Base-by-base conservation (phyloP, 2,113 vertebrate species). In the Psammodynastes pulverulentus region DNA sequence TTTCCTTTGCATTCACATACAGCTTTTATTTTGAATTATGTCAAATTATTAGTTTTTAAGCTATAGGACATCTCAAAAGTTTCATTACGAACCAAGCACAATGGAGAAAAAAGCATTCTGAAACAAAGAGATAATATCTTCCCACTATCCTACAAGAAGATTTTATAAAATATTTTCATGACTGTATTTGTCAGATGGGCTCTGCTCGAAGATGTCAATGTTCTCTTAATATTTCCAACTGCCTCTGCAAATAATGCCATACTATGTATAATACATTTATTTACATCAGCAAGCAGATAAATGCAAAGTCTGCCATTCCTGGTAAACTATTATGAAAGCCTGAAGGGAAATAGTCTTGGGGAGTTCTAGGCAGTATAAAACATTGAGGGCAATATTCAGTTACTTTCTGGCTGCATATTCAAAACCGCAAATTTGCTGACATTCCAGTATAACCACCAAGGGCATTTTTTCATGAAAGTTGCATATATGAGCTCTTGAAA, bases 391-490 rank as follows among this genome's bases (percentile, higher is more conserved):
- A 91, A 91, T 86, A 91, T 87, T 52, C 86, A 89, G 67, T 92
- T 84, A 92, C 51, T 89, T 92, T 89, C 54, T 58, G 67, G 87
- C 29, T 84, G 67, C 29, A 84, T 56, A 89, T 92, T 89, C 39
- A 52, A 84, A 84, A 43, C n/a, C 1, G 5, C 48, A 84, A 49
- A 89, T 84, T 84, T 92, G 51, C 52, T 89, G 51, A 53, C 5
- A 26, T 23, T 56, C 52, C 45, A 89, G 51, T 92, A 54, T 92
- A 88, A 53, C 39, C 88, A 43, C 87, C 43, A 48, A 92, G 19
- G 52, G 51, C 52, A 58, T 84, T 21, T 84, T 56, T n/a, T 6
- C 52, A 9, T 88, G 53, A 92, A 89, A 89, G 43, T 12, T 84
- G 10, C 48, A n/a, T 84, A 79, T 48, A 52, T 79, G 86, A 87